Base-by-base conservation (phyloP, 2,888 invertebrate species). In the Junonia oenone region DNA sequence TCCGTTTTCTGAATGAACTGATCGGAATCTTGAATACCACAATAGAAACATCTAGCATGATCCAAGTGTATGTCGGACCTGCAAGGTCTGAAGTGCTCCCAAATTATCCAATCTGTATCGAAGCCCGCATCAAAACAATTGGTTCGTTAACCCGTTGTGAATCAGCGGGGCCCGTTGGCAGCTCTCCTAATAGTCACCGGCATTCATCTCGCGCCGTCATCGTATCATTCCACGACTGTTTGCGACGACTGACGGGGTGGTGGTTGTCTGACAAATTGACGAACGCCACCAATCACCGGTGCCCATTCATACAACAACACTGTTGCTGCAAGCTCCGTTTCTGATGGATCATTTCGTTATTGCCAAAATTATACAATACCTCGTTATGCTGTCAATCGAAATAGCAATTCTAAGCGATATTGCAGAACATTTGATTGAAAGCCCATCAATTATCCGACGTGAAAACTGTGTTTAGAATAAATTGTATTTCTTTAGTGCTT, bases 81-180 rank as follows among this genome's bases (percentile, higher is more conserved):
- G 58, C 45, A 58, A 54, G 61, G 58, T 55, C 58, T 52, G 50
- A 59, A 57, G 57, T 48, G 51, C 45, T 61, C 58, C 57, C 60
- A 59, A 62, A 76, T 77, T 76, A 77, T 78, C 75, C 75, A 77
- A 76, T 78, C 76, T 72, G 77, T 78, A 81, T 75, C 76, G 73
- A 72, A 76, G 71, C 83, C 83, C 85, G 85, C 86, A 84, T 86
- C 84, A 87, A 85, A 87, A 87, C 88, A 86, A 88, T 88, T 86
- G 87, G 80, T 73, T 75, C 73, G 72, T 77, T 87, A 83, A 84
- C 85, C 74, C 83, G 79, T 79, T 78, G 81, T 83, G 86, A 82
- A 81, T 83, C 83, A 83, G 81, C 77, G 78, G 72, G 71, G 65
- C 78, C 73, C 78, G 75, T 89, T 90, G 89, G 89, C 89, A 83